Evolutionary conservation across 2,888 invertebrate genomes (phyloP).

Genomic region (Microdon myrmicae): DNA sequence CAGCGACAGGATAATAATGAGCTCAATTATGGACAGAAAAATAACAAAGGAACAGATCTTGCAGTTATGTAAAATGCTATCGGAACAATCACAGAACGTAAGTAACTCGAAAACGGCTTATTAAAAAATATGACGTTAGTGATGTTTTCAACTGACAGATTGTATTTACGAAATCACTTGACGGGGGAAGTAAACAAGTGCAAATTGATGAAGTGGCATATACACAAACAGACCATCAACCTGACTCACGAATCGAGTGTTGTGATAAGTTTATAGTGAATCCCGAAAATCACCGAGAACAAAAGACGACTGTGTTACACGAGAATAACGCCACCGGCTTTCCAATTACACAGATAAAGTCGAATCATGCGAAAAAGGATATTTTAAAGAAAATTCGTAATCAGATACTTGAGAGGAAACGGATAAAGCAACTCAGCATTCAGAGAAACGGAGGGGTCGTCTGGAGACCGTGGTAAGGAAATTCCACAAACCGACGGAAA

Average conservation of each 20-base stretch:
- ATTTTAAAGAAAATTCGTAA: slow-evolving; percentile 63
- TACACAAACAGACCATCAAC: slow-evolving; percentile 24
- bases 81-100: slow-evolving; percentile 59
- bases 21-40: slow-evolving; percentile 51
- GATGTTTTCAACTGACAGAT: neutral
- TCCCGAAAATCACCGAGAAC: slow-evolving; percentile 15
- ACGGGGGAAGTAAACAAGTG: neutral
- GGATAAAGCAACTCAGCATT: slow-evolving; percentile 56
- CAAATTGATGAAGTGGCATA: slow-evolving; percentile 19
- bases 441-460: slow-evolving; percentile 58
- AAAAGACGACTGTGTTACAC: slow-evolving; percentile 1
- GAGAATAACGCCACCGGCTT: neutral
- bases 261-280: slow-evolving; percentile 21
- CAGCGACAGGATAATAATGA: slow-evolving; percentile 29
- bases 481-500: too few species aligned
- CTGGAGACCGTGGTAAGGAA: slow-evolving; percentile 63
- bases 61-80: slow-evolving; percentile 61
- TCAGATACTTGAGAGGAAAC: slow-evolving; percentile 63
- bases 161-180: slow-evolving; percentile 26
- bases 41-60: slow-evolving; percentile 58
- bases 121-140: too few species aligned
- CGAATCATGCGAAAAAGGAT: slow-evolving; percentile 56
- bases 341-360: neutral
- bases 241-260: slow-evolving; percentile 15
- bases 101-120: slow-evolving; percentile 5